Base-by-base conservation (phyloP, 2,888 invertebrate genomes). In the Therioaphis trifolii region DNA sequence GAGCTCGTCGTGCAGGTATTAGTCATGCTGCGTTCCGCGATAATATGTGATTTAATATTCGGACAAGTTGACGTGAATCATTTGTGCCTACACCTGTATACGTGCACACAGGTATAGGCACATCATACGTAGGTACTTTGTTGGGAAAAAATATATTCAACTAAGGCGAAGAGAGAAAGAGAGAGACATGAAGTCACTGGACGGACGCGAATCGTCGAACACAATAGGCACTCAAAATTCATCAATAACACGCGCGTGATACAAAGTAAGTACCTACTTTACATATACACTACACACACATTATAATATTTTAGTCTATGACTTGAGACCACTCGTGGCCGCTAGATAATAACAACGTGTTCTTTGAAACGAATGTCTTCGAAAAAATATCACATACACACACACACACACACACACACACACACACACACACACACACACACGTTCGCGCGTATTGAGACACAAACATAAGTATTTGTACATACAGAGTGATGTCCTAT, bases 1-100 rank as follows among this genome's bases (percentile, higher is more conserved):
- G 24, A 40, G 40, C 55, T 75, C 18, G 58, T 75, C 74, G 43
- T 11, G 7, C 35, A 7, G 40, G 58, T 24, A 15, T 72, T 52
- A 52, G 72, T 72, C 52, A 72, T 72, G 72, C 15, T 1, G n/a
- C n/a, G n/a, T 52, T 52, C 69, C 46, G 35, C 69, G 14, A 69
- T 69, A 71, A 27, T 49, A 29, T 4, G 49, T 29, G 29, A 21
- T 55, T 52, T 52, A 35, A 35, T 55, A 35, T 74, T 55, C 72
- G 35, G 14, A 74, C 52, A 12, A 3, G 35, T 29, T n/a, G 18
- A 35, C 35, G 55, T 49, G 27, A 69, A 69, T 24, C 40, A 69
- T 43, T 27, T 29, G 72, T 74, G 29, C 71, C 18, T 18, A 69
- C 43, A 46, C 46, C 46, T 46, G 46, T 46, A 46, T 12, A 12